Base-by-base conservation (phyloP, 2,888 invertebrate species). In the Dryomyza anilis region DNA sequence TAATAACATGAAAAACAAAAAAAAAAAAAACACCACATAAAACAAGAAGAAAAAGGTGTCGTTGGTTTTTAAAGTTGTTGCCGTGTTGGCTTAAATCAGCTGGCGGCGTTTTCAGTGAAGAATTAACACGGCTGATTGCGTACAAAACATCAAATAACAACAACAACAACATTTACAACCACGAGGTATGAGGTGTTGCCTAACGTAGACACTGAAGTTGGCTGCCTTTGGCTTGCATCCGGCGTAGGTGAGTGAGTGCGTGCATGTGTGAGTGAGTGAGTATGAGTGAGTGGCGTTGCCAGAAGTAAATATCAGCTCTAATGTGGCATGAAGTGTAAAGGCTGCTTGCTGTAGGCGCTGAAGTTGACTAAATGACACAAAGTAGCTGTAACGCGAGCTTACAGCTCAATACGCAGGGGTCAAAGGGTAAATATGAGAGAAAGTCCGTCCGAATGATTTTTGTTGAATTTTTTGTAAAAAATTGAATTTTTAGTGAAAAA, bases 301-400 rank as follows among this genome's bases (percentile, higher is more conserved):
- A 16, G n/a, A 43, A 43, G 19, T 43, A 43, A 43, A 2, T 8
- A 16, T n/a, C 16, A 10, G 19, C 33, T 55, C 25, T 6, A 30
- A 33, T 50, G 53, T 30, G 53, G 30, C 53, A 30, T 55, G 30
- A 55, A 55, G 53, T 55, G 53, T 55, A 55, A 55, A 55, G 16
- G 33, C n/a, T n/a, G n/a, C n/a, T n/a, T n/a, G 25, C 50, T 50
- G 50, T 25, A 25, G 27, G 50, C n/a, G 23, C 27, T 25, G n/a
- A 50, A 50, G 50, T 25, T 50, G 50, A 25, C 50, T 25, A 50
- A 50, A 30, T n/a, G n/a, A n/a, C n/a, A n/a, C n/a, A n/a, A n/a
- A n/a, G n/a, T n/a, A n/a, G n/a, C n/a, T n/a, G n/a, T n/a, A n/a
- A n/a, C n/a, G n/a, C n/a, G n/a, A n/a, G n/a, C n/a, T n/a, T n/a